phyloP scores from a whole-genome alignment of 2,113 vertebrate species.

The Pimephales promelas region DNA sequence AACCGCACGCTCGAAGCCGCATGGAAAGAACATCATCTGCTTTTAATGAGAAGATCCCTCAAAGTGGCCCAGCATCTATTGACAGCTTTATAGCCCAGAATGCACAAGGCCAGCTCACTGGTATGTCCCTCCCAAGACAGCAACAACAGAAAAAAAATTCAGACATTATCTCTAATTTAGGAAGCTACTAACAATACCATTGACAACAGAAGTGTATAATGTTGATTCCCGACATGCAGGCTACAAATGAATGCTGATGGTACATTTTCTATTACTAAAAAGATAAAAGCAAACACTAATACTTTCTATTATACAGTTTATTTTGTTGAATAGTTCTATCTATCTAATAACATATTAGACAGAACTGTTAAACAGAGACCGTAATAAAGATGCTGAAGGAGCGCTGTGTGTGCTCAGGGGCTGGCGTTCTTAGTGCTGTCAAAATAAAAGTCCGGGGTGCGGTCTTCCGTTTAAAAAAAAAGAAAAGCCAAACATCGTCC shows the following conservation, averaged over 20 bases:
- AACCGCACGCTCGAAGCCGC: slow-evolving; percentile 3
- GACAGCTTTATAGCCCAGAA: slow-evolving; percentile 23
- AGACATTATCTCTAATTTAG: neutral
- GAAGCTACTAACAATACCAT: neutral
- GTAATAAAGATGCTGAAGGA: too few species aligned
- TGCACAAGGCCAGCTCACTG: neutral
- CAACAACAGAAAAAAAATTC: neutral
- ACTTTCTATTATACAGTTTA: too few species aligned
- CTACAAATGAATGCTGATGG: too few species aligned
- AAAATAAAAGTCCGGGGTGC: too few species aligned
- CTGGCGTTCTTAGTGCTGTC: too few species aligned
- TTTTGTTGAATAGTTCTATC: too few species aligned
- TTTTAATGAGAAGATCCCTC: slow-evolving; percentile 41
- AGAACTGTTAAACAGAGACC: too few species aligned
- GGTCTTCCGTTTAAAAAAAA: too few species aligned
- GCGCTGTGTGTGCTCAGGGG: slow-evolving; percentile 1
- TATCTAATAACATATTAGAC: too few species aligned
- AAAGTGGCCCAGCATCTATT: slow-evolving; percentile 14
- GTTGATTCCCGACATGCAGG: slow-evolving; percentile 10
- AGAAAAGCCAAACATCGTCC: too few species aligned
- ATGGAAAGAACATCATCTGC: slow-evolving; percentile 49
- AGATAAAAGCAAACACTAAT: too few species aligned
- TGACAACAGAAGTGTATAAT: neutral
- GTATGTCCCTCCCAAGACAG: neutral
- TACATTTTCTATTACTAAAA: too few species aligned